phyloP scores from a whole-genome alignment of 2,113 vertebrate genomes.

The Brachypodius melanocephalos region DNA sequence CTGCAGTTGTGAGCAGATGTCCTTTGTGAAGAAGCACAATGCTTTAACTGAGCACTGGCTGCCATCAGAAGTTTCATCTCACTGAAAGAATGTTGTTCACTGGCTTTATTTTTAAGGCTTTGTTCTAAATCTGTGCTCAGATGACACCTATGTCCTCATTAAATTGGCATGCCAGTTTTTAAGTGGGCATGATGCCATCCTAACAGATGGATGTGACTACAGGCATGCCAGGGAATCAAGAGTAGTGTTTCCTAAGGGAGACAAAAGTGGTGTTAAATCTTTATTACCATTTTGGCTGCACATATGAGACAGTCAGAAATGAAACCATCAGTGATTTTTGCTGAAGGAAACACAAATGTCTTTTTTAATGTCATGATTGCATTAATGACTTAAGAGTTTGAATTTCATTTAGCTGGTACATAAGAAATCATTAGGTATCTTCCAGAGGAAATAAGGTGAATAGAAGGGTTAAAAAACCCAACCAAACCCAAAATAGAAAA shows the following conservation, averaged over 20 bases:
- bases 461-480: background rate
- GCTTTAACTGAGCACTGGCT: background rate
- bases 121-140: conserved; percentile 27
- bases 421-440: background rate
- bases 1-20: background rate
- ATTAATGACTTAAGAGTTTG: conserved; percentile 4
- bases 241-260: conserved; percentile 45
- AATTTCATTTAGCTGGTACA: background rate
- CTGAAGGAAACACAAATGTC: conserved; percentile 48
- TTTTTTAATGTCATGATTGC: conserved; percentile 22
- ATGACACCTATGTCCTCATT: conserved; percentile 57
- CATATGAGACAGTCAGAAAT: background rate
- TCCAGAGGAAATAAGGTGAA: background rate
- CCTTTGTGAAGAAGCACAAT: background rate
- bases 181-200: conserved; percentile 46
- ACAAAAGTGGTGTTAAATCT: conserved; percentile 49
- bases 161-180: background rate
- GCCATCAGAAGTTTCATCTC: background rate
- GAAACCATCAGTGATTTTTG: conserved; percentile 10
- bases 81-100: background rate
- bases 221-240: conserved; percentile 28
- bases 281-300: conserved; percentile 53
- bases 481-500: background rate
- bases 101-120: conserved; percentile 32
- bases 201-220: conserved; percentile 54